Conservation (phyloP, 2,113 vertebrate species). For the Syrmaticus mikado region DNA sequence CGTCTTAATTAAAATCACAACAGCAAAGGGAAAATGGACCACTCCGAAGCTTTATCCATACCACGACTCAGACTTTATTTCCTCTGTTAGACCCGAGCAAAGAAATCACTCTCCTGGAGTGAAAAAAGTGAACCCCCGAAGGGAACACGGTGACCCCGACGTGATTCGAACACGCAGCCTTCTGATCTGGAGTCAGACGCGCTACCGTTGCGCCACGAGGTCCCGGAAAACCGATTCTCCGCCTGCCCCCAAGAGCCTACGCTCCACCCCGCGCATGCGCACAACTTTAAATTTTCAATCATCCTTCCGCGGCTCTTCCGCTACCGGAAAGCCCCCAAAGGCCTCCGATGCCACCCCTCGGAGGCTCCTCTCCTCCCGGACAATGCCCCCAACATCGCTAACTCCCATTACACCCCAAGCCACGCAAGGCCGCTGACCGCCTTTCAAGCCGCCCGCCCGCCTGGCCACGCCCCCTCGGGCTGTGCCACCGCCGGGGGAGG, state of each 20-base stretch:
- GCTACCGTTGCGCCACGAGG: constrained; percentile 83
- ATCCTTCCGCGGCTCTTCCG: rapidly evolving
- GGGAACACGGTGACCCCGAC: constrained; percentile 61
- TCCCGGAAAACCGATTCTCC: rapidly evolving
- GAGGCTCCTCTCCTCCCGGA: too few species aligned
- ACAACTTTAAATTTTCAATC: rapidly evolving
- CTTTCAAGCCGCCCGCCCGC: background rate
- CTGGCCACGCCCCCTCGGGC: background rate
- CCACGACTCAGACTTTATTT: too few species aligned
- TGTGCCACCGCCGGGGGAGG: background rate
- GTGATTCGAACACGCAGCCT: constrained; percentile 83
- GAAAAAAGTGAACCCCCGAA: rapidly evolving
- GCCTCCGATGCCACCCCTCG: background rate
- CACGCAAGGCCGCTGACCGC: rapidly evolving
- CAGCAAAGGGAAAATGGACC: background rate
- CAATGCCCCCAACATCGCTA: too few species aligned
- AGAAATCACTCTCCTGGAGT: too few species aligned
- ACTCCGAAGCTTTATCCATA: too few species aligned
- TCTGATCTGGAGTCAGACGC: constrained; percentile 84
- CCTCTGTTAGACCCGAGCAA: too few species aligned
- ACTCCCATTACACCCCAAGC: rapidly evolving
- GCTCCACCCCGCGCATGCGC: background rate
- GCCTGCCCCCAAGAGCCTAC: background rate
- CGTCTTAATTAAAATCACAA: background rate
- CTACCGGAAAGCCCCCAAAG: too few species aligned